A percentile compares a stretch with the other conserved stretches of the same genome.
Conservation (phyloP, 2,113 vertebrate species). For the Callipepla californica region DNA sequence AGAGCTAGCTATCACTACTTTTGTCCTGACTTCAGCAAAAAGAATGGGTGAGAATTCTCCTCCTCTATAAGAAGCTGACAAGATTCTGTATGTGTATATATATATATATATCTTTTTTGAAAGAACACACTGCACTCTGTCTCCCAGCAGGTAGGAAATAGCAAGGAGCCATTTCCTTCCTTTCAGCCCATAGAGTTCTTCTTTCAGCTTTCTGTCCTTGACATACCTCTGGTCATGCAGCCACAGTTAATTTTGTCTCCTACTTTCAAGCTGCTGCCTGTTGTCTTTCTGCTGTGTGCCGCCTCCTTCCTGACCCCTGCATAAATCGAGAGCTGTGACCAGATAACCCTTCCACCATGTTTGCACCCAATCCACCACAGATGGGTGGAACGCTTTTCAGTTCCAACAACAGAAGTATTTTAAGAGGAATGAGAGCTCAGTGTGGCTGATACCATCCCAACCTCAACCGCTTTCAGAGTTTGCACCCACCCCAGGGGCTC, state of each 20-base stretch:
- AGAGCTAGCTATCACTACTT: neutral
- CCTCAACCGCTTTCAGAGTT: neutral
- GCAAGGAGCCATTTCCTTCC: neutral
- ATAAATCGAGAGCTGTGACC: neutral
- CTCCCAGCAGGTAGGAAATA: neutral
- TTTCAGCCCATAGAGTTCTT: neutral
- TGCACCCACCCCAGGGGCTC: neutral
- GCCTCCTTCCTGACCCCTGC: neutral
- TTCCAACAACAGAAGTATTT: neutral
- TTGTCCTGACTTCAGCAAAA: neutral
- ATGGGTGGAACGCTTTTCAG: neutral
- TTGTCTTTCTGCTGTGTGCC: neutral
- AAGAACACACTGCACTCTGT: neutral
- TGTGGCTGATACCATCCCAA: neutral
- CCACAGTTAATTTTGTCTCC: neutral
- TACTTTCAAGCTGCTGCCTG: neutral
- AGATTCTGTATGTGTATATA: neutral
- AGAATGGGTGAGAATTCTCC: neutral
- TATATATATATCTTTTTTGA: neutral
- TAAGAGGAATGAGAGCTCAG: neutral
- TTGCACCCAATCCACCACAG: neutral
- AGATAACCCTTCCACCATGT: neutral
- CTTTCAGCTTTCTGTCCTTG: neutral
- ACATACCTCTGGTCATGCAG: neutral
- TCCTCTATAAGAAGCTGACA: too few relatives aligned